A percentile compares a stretch with the other conserved stretches of the same genome.
These are phyloP conservation scores for Periophthalmus modestus DNA, from an alignment of 2,113 vertebrate genomes.

Conservation along the genomic window DNA sequence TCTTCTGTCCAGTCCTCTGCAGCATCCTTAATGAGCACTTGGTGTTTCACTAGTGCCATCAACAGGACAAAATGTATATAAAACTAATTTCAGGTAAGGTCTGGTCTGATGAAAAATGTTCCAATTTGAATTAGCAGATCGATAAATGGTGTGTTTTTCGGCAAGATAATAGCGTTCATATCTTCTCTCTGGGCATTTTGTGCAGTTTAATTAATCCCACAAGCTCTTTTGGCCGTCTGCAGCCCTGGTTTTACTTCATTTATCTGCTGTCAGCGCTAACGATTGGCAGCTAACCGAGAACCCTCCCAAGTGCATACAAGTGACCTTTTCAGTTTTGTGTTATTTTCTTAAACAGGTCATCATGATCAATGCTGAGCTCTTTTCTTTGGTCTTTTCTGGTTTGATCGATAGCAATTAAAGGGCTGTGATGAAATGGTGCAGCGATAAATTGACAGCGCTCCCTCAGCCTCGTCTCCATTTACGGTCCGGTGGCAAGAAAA, in stretches of 20 bases:
- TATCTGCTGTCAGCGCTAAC: conserved; percentile 16
- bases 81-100: background rate
- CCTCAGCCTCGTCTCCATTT: conserved; percentile 7
- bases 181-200: background rate
- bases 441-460: conserved; percentile 22
- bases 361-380: conserved; percentile 33
- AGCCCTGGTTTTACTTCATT: background rate
- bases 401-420: conserved; percentile 39
- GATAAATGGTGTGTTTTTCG: background rate
- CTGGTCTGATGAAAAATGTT: background rate
- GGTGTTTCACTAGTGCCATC: conserved; percentile 13
- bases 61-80: conserved; percentile 5
- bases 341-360: conserved; percentile 30
- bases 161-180: background rate
- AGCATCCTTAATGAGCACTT: background rate
- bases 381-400: conserved; percentile 13
- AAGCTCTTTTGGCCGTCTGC: background rate
- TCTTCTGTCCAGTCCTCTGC: background rate
- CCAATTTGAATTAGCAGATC: background rate
- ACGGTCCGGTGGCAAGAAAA: conserved; percentile 12
- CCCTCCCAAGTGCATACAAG: conserved; percentile 13
- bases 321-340: conserved; percentile 34
- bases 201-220: background rate
- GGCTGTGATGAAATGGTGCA: conserved; percentile 15
- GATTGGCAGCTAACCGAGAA: conserved; percentile 10